Conservation (phyloP, 2,888 invertebrate genomes). For the Hylaea fasciaria region DNA sequence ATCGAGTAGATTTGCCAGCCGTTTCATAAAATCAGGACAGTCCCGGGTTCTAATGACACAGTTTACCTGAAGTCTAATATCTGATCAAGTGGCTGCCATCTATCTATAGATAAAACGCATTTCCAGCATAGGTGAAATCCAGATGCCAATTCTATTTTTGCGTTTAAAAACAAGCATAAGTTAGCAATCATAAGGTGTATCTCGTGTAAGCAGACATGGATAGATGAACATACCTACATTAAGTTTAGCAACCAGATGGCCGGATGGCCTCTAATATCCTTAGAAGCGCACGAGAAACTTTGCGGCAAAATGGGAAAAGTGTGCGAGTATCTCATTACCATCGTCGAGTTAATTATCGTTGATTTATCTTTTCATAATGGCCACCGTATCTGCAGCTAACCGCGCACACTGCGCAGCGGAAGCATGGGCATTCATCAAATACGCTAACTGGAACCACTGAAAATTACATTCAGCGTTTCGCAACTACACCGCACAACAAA, state of each 20-base stretch:
- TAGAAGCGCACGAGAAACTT: too few relatives aligned
- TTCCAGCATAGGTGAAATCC: background rate
- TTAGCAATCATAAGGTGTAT: too few relatives aligned
- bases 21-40: background rate
- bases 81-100: background rate
- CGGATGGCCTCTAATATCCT: too few relatives aligned
- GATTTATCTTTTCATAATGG: slow-evolving; percentile 4
- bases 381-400: slow-evolving; percentile 26
- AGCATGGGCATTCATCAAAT: slow-evolving; percentile 42
- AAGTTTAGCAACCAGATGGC: too few relatives aligned
- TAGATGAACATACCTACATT: too few relatives aligned
- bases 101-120: background rate
- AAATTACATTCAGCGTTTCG: slow-evolving; percentile 30
- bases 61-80: background rate
- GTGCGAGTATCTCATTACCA: background rate
- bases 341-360: background rate
- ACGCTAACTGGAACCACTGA: slow-evolving; percentile 33
- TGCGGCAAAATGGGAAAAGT: background rate
- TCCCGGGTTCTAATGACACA: background rate
- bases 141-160: too few relatives aligned
- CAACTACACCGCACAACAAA: slow-evolving; percentile 12
- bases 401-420: slow-evolving; percentile 34
- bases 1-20: slow-evolving; percentile 13
- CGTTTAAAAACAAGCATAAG: too few relatives aligned
- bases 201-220: too few relatives aligned